phyloP scores from a whole-genome alignment of 2,797 vertebrate genomes.

The Hipposideros larvatus region DNA sequence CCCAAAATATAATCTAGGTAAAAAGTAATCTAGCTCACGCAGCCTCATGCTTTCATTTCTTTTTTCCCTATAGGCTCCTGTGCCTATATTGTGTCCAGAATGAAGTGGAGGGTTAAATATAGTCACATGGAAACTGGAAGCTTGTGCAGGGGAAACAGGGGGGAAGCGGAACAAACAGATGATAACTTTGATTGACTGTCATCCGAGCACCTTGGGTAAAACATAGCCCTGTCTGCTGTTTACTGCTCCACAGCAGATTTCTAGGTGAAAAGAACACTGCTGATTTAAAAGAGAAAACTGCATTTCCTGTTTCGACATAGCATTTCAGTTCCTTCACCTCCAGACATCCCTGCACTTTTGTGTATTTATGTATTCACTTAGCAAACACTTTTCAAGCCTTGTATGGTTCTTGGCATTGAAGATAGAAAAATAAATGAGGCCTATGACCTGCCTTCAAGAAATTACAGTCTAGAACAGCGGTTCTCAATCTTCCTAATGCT shows the following conservation, averaged over 20 bases:
- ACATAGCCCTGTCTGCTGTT: neutral
- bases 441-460: neutral
- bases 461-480: neutral
- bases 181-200: neutral
- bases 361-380: constrained; percentile 45
- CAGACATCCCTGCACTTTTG: neutral
- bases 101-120: constrained; percentile 64
- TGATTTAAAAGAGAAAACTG: neutral
- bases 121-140: neutral
- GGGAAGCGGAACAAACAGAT: neutral
- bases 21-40: constrained; percentile 77
- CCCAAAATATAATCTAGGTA: constrained; percentile 59
- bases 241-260: neutral
- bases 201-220: neutral
- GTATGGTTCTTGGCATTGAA: neutral
- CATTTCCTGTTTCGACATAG: neutral
- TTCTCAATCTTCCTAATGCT: too few relatives aligned
- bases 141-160: neutral
- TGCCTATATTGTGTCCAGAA: constrained; percentile 29
- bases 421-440: neutral
- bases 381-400: neutral
- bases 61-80: constrained; percentile 43
- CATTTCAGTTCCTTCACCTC: constrained; percentile 22
- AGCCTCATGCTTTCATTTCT: constrained; percentile 60
- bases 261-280: neutral